These are phyloP conservation scores for Mastomys natalensis DNA, from an alignment of 2,113 vertebrate genomes.

Conservation along the genomic window DNA sequence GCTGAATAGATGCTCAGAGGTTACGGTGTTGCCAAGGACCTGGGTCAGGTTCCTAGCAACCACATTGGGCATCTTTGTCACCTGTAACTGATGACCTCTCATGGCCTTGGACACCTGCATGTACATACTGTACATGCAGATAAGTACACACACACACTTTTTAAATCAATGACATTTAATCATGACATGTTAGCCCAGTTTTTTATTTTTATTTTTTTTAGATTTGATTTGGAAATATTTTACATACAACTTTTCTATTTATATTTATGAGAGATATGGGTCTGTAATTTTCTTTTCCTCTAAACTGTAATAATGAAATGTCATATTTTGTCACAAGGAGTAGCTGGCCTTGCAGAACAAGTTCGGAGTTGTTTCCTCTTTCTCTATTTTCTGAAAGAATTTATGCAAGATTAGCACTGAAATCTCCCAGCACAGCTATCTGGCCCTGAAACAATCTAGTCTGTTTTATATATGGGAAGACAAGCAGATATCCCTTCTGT, in stretches of 20 bases:
- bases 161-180: background rate
- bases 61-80: background rate
- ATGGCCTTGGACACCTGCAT: background rate
- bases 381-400: conserved; percentile 14
- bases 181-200: background rate
- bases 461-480: too few species aligned
- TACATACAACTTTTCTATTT: background rate
- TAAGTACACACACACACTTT: background rate
- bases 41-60: background rate
- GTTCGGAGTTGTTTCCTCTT: background rate
- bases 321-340: background rate
- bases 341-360: background rate
- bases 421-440: background rate
- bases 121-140: background rate
- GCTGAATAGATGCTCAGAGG: background rate
- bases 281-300: conserved; percentile 6
- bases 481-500: too few species aligned
- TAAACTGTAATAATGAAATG: conserved; percentile 4
- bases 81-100: background rate
- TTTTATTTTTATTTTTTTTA: too few species aligned
- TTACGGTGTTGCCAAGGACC: background rate
- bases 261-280: conserved; percentile 3
- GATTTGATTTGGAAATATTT: conserved; percentile 16
- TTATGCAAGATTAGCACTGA: background rate
- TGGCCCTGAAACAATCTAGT: background rate